phyloP scores from a whole-genome alignment of 2,888 invertebrate species.

The Lomographa bimaculata region DNA sequence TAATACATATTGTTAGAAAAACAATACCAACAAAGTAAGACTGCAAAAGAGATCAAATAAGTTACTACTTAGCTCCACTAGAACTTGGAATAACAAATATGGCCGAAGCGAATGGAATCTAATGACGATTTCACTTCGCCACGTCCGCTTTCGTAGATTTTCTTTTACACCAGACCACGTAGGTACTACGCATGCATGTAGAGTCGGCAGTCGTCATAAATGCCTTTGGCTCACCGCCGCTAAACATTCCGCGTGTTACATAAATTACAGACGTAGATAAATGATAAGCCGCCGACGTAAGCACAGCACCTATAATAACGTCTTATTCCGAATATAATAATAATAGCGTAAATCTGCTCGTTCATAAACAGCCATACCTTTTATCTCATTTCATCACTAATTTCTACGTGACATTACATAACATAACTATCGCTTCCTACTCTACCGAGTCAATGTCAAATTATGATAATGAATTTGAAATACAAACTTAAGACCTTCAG shows the following conservation, averaged over 20 bases:
- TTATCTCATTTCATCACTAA: conserved; percentile 13
- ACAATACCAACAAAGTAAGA: too few species aligned
- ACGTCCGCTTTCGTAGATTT: conserved; percentile 36
- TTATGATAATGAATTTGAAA: conserved; percentile 49
- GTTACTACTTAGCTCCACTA: not conserved
- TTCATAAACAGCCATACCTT: conserved; percentile 1
- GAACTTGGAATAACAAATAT: conserved; percentile 15
- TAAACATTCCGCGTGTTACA: conserved; percentile 29
- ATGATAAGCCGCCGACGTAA: conserved; percentile 28
- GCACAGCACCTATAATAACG: conserved; percentile 16
- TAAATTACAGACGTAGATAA: conserved; percentile 29
- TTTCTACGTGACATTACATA: conserved; percentile 30
- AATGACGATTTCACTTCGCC: conserved; percentile 36
- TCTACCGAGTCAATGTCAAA: conserved; percentile 43
- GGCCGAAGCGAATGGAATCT: conserved; percentile 29
- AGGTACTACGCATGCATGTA: conserved; percentile 21
- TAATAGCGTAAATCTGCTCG: too few species aligned
- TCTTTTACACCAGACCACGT: conserved; percentile 25
- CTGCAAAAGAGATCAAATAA: too few species aligned
- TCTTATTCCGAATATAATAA: too few species aligned
- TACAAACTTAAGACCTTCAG: conserved; percentile 43
- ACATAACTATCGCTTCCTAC: conserved; percentile 40
- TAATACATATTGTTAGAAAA: conserved; percentile 5
- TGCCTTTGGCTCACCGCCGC: conserved; percentile 21
- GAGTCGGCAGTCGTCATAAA: conserved; percentile 26